phyloP scores from a whole-genome alignment of 2,888 invertebrate species.

The Pachycephus smyrnensis region DNA sequence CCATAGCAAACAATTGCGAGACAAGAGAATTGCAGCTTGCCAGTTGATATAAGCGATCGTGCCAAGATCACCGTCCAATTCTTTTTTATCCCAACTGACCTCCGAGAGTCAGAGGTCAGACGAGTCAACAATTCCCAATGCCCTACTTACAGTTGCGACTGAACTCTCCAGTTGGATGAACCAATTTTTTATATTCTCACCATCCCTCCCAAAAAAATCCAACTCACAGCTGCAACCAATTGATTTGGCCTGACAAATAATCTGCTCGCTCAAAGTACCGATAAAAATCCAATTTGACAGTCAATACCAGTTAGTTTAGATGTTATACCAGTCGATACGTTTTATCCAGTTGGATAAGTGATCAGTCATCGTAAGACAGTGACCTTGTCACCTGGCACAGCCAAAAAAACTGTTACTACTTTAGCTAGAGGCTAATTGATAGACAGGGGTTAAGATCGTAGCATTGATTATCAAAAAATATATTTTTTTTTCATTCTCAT shows the following conservation, averaged over 20 bases:
- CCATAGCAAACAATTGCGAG: slow-evolving; percentile 8
- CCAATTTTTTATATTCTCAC: not conserved
- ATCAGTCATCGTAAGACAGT: slow-evolving; percentile 2
- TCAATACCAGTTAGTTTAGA: not conserved
- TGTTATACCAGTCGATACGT: not conserved
- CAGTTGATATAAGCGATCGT: not conserved
- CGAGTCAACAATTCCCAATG: not conserved
- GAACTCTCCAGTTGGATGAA: not conserved
- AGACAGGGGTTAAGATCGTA: not conserved
- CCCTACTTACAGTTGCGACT: not conserved
- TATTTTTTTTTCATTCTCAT: not conserved
- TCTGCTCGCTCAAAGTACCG: not conserved
- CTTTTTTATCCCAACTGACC: not conserved
- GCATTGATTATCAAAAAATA: not conserved
- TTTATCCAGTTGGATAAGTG: not conserved
- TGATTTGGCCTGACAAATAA: not conserved
- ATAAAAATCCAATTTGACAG: not conserved
- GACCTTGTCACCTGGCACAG: not conserved
- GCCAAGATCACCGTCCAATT: not conserved
- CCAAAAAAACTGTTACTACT: not conserved
- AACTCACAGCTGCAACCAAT: not conserved
- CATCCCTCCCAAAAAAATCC: not conserved
- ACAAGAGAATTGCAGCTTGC: not conserved
- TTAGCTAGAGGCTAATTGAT: not conserved
- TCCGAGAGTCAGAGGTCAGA: not conserved